Base-by-base conservation (phyloP, 2,113 vertebrate genomes). In the Gasterosteus nipponicus region DNA sequence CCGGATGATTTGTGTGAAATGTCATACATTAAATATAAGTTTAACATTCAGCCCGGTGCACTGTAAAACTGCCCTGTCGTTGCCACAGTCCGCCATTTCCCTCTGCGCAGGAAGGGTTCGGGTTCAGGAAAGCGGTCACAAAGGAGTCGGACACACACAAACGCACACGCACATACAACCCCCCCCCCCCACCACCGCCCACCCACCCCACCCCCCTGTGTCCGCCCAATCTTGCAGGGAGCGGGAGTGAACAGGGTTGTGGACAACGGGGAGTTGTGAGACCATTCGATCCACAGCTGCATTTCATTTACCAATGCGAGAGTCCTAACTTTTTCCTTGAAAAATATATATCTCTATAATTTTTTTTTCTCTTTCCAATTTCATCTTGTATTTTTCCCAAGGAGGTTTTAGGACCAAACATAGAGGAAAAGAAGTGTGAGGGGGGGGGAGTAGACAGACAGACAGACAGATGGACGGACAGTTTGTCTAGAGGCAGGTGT, bases 1-100 rank as follows among this genome's bases (percentile, higher is more conserved):
- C 92, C 92, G 89, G 93, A 94, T 94, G 94, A 95, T 95, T 95
- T 94, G 94, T 95, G 93, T 94, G 93, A 95, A 95, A 95, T 95
- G 94, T 95, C 94, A 95, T 95, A 95, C 93, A 95, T 95, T 95
- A 95, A 95, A 95, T 95, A 95, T 94, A 95, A 95, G 94, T 95
- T 95, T 92, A 94, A 95, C 94, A 94, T 94, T 95, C 92, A 94
- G 92, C 91, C 92, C 75, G 82, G 86, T 91, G 87, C 93, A 95
- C 93, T 92, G 93, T 94, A 94, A 95, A 94, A 95, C 93, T 94
- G 93, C 87, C 91, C 88, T 81, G 90, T 89, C 89, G 90, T 89
- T 86, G 90, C 90, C 91, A 91, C 86, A 88, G 91, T 89, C 84
- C 91, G 39, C 92, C 90, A 91, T 94, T 93, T 92, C 91, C 93